phyloP scores from a whole-genome alignment of 2,797 vertebrate genomes.

The Botia almorhae region DNA sequence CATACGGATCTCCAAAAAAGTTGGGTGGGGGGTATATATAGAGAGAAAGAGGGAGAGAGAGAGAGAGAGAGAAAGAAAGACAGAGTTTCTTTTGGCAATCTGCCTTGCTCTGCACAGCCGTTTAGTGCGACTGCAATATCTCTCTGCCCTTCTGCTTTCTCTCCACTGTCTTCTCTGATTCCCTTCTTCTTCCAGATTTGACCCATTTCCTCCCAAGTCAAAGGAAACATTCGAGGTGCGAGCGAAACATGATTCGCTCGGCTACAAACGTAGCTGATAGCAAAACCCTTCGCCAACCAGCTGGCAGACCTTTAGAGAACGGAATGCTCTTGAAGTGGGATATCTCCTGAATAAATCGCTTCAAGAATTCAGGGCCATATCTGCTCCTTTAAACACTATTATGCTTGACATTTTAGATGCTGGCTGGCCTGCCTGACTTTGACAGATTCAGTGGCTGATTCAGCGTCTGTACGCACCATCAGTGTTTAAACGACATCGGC shows the following conservation, averaged over 20 bases:
- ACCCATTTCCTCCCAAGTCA: constrained; percentile 65
- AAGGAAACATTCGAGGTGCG: constrained; percentile 50
- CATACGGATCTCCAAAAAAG: constrained; percentile 15
- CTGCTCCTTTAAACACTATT: constrained; percentile 38
- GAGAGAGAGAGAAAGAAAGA: constrained; percentile 57
- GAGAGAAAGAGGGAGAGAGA: constrained; percentile 32
- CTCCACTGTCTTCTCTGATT: constrained; percentile 23
- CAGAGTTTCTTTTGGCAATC: constrained; percentile 68
- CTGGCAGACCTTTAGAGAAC: constrained; percentile 48
- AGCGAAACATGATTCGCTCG: constrained; percentile 55
- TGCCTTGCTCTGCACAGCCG: constrained; percentile 52
- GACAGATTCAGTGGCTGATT: constrained; percentile 44
- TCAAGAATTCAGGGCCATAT: constrained; percentile 4
- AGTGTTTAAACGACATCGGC: constrained; percentile 46
- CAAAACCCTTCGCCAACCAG: constrained; percentile 34
- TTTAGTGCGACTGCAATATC: constrained; percentile 67
- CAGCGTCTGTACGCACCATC: constrained; percentile 52
- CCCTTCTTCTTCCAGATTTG: constrained; percentile 50
- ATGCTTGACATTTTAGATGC: constrained; percentile 42
- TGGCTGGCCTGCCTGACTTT: constrained; percentile 38
- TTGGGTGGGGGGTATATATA: not conserved
- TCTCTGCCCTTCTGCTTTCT: constrained; percentile 59
- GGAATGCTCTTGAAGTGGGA: constrained; percentile 50
- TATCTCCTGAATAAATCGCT: constrained; percentile 38
- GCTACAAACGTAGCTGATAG: constrained; percentile 39